Conservation (phyloP, 1,140 invertebrate species). For the Physella acuta region DNA sequence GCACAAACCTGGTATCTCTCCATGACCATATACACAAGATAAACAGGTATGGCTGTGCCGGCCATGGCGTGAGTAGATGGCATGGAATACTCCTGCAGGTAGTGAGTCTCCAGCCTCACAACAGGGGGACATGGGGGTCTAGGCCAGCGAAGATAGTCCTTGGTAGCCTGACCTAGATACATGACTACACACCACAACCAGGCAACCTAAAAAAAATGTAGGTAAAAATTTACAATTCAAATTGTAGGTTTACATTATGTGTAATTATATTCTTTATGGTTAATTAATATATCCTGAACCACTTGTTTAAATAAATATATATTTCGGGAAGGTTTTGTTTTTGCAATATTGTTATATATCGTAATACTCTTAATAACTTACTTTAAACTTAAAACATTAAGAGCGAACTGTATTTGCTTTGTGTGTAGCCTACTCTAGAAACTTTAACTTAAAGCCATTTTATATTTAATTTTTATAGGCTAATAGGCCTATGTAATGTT, state of each 20-base stretch:
- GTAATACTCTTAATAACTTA: too few species aligned
- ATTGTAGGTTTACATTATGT: too few species aligned
- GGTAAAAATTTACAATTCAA: neutral
- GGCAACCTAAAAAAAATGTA: slow-evolving; percentile 65
- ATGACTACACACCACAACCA: slow-evolving; percentile 83
- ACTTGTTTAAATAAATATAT: too few species aligned
- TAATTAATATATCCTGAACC: too few species aligned
- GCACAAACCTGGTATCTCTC: slow-evolving; percentile 78
- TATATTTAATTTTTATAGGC: neutral
- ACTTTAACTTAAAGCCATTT: too few species aligned
- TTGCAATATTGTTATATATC: too few species aligned
- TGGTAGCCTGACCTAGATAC: slow-evolving; percentile 74
- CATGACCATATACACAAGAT: slow-evolving; percentile 76
- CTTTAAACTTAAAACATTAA: too few species aligned
- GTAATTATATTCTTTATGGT: too few species aligned
- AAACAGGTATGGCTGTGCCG: slow-evolving; percentile 81
- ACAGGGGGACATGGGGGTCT: slow-evolving; percentile 81
- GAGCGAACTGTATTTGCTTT: too few species aligned
- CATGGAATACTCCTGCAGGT: slow-evolving; percentile 93
- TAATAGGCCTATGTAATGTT: neutral
- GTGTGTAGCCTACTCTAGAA: too few species aligned
- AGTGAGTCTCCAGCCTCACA: slow-evolving; percentile 71
- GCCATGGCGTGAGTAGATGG: slow-evolving; percentile 93
- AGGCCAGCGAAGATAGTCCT: slow-evolving; percentile 77
- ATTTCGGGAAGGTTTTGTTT: too few species aligned